These are phyloP conservation scores for Metallyticus violacea DNA, from an alignment of 2,888 invertebrate genomes.

Conservation along the genomic window DNA sequence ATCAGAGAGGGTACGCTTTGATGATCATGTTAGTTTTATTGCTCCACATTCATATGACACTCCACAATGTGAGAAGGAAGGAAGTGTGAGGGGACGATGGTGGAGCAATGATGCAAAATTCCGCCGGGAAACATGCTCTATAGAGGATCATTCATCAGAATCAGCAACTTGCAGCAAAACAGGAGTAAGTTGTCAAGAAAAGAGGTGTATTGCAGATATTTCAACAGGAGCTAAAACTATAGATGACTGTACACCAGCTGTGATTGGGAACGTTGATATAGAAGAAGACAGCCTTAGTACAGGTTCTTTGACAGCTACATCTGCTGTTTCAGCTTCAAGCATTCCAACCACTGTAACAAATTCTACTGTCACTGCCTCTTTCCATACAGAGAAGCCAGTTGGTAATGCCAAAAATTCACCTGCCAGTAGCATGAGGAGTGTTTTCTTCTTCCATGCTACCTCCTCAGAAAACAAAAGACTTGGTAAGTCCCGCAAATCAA, in stretches of 20 bases:
- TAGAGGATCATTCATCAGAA: not conserved
- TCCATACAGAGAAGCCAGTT: not conserved
- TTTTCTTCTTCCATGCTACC: constrained; percentile 51
- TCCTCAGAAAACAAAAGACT: constrained; percentile 26
- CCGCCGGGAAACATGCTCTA: not conserved
- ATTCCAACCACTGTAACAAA: not conserved
- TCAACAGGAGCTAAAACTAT: not conserved
- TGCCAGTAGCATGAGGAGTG: constrained; percentile 49
- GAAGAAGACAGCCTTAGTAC: not conserved
- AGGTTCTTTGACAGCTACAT: not conserved
- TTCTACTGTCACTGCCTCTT: constrained; percentile 1
- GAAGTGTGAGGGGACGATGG: not conserved
- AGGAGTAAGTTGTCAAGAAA: not conserved
- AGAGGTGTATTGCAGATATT: not conserved
- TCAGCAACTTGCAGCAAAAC: not conserved
- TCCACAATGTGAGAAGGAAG: not conserved
- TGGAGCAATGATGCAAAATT: not conserved
- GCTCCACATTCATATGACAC: constrained; percentile 34
- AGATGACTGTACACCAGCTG: not conserved
- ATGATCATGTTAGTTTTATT: constrained; percentile 61
- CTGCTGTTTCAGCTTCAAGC: not conserved
- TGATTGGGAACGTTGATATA: not conserved
- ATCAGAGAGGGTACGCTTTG: constrained; percentile 63
- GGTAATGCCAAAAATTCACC: not conserved
- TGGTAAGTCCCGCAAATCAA: constrained; percentile 19